These are phyloP conservation scores for Euplagia quadripunctaria DNA, from an alignment of 2,888 invertebrate species.

Conservation along the genomic window DNA sequence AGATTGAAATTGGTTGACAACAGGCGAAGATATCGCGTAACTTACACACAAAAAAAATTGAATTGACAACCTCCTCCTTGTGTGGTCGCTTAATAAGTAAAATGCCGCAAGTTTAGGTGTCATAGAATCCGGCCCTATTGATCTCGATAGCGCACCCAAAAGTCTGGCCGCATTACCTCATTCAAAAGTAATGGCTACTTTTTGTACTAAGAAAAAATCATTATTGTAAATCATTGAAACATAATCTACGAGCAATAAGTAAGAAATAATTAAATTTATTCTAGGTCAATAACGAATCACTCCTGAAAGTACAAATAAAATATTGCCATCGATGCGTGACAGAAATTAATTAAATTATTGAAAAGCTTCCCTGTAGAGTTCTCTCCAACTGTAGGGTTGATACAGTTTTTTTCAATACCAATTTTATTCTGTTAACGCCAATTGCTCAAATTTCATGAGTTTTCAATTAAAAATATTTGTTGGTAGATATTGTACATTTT, in stretches of 20 bases:
- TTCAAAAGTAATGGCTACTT: no score
- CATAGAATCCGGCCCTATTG: no score
- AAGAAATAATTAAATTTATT: not conserved
- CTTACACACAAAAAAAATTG: no score
- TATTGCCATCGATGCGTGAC: constrained; percentile 47
- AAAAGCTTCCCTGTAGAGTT: constrained; percentile 53
- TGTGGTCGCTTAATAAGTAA: no score
- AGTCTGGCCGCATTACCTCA: no score
- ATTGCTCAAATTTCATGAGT: constrained; percentile 27
- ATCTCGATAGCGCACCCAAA: no score
- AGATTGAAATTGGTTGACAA: no score
- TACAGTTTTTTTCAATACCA: constrained; percentile 57
- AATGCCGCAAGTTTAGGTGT: no score
- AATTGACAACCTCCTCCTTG: no score
- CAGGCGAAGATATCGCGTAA: no score
- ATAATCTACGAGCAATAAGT: not conserved
- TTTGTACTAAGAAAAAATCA: no score
- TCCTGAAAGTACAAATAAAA: constrained; percentile 51
- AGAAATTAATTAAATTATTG: constrained; percentile 67
- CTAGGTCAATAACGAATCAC: constrained; percentile 1
- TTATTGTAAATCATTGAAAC: not conserved
- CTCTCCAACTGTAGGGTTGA: constrained; percentile 37
- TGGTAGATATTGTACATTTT: not conserved
- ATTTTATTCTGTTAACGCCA: constrained; percentile 50
- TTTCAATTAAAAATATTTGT: constrained; percentile 13